Conservation (phyloP, 1,140 invertebrate species). For the Drosophila ambigua region DNA sequence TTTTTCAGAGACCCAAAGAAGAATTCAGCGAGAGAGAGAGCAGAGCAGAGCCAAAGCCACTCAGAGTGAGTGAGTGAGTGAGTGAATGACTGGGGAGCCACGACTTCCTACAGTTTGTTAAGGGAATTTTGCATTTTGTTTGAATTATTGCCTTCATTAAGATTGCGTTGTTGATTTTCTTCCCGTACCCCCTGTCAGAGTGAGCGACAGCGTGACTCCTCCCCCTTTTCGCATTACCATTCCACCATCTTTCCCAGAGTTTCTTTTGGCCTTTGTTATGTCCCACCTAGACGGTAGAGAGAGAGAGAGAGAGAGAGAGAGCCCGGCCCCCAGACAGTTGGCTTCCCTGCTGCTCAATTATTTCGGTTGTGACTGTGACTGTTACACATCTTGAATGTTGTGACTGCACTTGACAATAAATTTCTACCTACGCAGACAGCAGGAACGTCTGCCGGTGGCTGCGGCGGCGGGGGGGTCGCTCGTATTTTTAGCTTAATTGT, state of each 20-base stretch:
- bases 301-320: too few relatives aligned
- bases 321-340: slow-evolving; percentile 14
- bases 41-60: slow-evolving; percentile 41
- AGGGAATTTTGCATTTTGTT: slow-evolving; percentile 82
- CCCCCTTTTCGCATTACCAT: slow-evolving; percentile 16
- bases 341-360: slow-evolving; percentile 40
- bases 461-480: slow-evolving; percentile 20
- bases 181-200: slow-evolving; percentile 19
- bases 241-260: slow-evolving; percentile 32
- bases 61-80: slow-evolving; percentile 24
- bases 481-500: slow-evolving; percentile 80
- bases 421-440: slow-evolving; percentile 57
- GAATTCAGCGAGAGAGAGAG: slow-evolving; percentile 28
- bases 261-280: slow-evolving; percentile 38
- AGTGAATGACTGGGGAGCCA: slow-evolving; percentile 37
- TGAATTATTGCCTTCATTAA: slow-evolving; percentile 84
- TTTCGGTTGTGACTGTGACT: slow-evolving; percentile 42
- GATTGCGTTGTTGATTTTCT: slow-evolving; percentile 81
- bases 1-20: slow-evolving; percentile 60
- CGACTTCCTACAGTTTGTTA: slow-evolving; percentile 72
- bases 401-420: slow-evolving; percentile 80
- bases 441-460: slow-evolving; percentile 8
- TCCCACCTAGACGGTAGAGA: slow-evolving; percentile 50
- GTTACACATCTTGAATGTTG: slow-evolving; percentile 59
- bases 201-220: slow-evolving; percentile 67